A percentile compares a stretch with the other conserved stretches of the same genome.
phyloP scores from a whole-genome alignment of 2,888 invertebrate genomes.

The Acanthosepion esculentum region DNA sequence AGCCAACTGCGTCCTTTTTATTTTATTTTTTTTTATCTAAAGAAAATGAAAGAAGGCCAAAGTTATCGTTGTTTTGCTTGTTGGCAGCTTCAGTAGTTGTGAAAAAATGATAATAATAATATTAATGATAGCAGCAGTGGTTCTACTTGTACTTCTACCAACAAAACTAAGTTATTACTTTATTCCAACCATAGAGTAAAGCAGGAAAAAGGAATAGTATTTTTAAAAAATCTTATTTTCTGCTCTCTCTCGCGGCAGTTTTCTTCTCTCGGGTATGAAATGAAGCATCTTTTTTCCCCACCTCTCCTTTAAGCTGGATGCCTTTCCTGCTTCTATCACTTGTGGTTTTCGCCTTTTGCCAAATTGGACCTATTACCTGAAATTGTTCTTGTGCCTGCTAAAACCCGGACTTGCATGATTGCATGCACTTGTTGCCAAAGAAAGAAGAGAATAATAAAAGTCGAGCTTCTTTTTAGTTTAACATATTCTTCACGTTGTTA shows the following conservation, averaged over 20 bases:
- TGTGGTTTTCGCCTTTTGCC: too few species aligned
- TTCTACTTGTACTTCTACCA: background rate
- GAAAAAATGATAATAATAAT: background rate
- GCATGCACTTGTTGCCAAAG: background rate
- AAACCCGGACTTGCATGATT: background rate
- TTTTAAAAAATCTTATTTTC: too few species aligned
- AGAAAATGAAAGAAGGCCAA: background rate
- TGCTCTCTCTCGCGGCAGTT: too few species aligned
- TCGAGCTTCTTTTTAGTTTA: background rate
- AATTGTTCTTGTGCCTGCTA: background rate
- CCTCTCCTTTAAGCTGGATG: background rate
- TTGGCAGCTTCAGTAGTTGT: background rate
- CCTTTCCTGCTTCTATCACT: background rate
- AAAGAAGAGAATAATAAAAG: background rate
- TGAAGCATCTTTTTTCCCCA: background rate
- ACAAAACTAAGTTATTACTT: background rate
- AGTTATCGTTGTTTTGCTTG: background rate
- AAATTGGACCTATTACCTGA: background rate
- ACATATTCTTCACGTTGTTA: background rate
- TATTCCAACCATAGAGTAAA: background rate
- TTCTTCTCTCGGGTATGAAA: too few species aligned
- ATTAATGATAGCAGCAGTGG: background rate
- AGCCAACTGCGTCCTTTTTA: background rate
- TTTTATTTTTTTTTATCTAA: too few species aligned
- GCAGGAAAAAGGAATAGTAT: background rate